Conservation (phyloP, 2,888 invertebrate genomes). For the Eretmocerus hayati region DNA sequence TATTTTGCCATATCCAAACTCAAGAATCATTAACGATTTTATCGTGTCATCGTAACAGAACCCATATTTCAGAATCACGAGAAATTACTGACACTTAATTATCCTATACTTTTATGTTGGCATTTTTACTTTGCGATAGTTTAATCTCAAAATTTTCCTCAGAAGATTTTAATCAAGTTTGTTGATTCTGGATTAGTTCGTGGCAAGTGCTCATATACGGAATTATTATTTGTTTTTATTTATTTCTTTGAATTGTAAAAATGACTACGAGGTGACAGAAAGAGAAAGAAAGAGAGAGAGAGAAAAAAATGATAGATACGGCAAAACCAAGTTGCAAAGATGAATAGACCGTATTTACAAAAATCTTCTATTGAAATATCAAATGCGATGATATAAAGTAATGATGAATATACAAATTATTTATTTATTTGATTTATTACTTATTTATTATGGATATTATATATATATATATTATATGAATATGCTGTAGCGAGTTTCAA, state of each 20-base stretch:
- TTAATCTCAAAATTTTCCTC: no score
- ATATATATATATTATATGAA: constrained; percentile 28
- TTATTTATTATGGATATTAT: constrained; percentile 42
- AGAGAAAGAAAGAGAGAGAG: constrained; percentile 7
- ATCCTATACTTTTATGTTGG: constrained; percentile 7
- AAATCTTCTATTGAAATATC: constrained; percentile 18
- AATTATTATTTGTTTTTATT: no score
- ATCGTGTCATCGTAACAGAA: no score
- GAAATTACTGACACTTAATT: background rate
- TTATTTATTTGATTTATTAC: constrained; percentile 47
- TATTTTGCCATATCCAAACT: constrained; percentile 27
- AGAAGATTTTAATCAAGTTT: no score
- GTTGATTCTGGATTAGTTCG: no score
- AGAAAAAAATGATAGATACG: constrained; percentile 22
- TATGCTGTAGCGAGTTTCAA: constrained; percentile 34
- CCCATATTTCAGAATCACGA: background rate
- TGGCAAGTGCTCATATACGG: no score
- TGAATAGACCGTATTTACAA: constrained; percentile 20
- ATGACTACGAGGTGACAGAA: constrained; percentile 3
- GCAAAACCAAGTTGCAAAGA: constrained; percentile 26
- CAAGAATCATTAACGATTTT: no score
- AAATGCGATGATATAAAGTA: constrained; percentile 33
- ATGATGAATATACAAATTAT: constrained; percentile 43
- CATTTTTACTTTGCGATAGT: constrained; percentile 15
- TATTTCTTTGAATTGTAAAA: no score